These are phyloP conservation scores for Rhopalosiphum padi DNA, from an alignment of 1,140 invertebrate genomes.

Conservation along the genomic window DNA sequence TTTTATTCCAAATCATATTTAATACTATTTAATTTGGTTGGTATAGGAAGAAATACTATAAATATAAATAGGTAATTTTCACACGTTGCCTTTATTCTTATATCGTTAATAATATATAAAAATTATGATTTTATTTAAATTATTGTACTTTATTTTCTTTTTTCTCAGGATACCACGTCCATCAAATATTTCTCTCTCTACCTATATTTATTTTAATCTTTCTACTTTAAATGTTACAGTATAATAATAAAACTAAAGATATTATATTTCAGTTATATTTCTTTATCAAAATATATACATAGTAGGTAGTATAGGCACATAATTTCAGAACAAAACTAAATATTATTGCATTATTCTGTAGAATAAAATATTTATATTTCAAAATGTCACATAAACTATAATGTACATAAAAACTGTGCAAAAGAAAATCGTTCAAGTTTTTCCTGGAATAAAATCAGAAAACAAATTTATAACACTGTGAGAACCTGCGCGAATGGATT, in stretches of 20 bases:
- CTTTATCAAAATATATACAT: neutral
- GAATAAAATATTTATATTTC: neutral
- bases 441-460: neutral
- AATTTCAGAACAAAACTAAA: neutral
- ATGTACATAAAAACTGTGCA: neutral
- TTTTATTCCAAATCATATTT: neutral
- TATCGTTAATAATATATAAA: neutral
- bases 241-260: neutral
- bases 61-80: neutral
- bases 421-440: neutral
- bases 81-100: neutral
- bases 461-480: neutral
- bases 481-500: neutral
- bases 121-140: neutral
- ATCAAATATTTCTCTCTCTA: neutral
- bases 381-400: neutral
- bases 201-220: neutral
- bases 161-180: neutral
- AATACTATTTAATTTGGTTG: neutral
- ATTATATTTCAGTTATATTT: slow-evolving; percentile 24
- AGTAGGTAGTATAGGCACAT: neutral
- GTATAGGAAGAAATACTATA: neutral
- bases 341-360: neutral
- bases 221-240: neutral
- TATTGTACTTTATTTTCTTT: neutral